phyloP scores from a whole-genome alignment of 1,140 invertebrate species.

The Melitaea cinxia region DNA sequence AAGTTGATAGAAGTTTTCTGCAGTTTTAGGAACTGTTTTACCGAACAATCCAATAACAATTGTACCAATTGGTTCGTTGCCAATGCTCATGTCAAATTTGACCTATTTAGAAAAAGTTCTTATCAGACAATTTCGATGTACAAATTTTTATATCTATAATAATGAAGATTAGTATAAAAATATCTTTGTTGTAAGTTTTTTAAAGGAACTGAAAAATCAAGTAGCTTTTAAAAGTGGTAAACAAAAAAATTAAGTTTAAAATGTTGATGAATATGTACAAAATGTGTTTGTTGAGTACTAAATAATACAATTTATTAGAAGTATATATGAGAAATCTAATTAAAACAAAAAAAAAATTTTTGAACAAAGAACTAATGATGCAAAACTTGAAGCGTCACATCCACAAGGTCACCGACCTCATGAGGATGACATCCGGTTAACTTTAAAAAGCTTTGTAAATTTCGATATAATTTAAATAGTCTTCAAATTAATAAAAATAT shows the following conservation, averaged over 20 bases:
- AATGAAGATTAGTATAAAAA: too few relatives aligned
- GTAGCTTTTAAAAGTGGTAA: too few relatives aligned
- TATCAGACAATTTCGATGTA: not conserved
- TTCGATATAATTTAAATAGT: too few relatives aligned
- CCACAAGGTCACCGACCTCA: conserved; percentile 61
- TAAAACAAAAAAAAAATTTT: not conserved
- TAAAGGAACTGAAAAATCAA: too few relatives aligned
- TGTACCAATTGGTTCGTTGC: conserved; percentile 87
- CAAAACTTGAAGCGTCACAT: conserved; percentile 52
- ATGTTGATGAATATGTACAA: too few relatives aligned
- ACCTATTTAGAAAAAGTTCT: conserved; percentile 84
- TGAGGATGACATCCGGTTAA: conserved; percentile 20
- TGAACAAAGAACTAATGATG: conserved; percentile 24
- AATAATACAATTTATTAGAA: too few relatives aligned
- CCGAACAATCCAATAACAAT: conserved; percentile 97
- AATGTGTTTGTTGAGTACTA: too few relatives aligned
- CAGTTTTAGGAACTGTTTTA: conserved; percentile 97
- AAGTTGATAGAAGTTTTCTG: conserved; percentile 94
- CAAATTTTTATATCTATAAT: too few relatives aligned
- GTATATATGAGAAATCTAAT: too few relatives aligned
- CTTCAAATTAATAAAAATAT: too few relatives aligned
- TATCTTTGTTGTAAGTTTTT: too few relatives aligned
- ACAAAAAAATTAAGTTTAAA: too few relatives aligned
- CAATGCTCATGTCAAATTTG: conserved; percentile 96
- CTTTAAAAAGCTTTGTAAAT: not conserved